A percentile compares a stretch with the other conserved stretches of the same genome.
Evolutionary conservation across 2,797 vertebrate species (phyloP).

Genomic region (Sebastolobus altivelis): DNA sequence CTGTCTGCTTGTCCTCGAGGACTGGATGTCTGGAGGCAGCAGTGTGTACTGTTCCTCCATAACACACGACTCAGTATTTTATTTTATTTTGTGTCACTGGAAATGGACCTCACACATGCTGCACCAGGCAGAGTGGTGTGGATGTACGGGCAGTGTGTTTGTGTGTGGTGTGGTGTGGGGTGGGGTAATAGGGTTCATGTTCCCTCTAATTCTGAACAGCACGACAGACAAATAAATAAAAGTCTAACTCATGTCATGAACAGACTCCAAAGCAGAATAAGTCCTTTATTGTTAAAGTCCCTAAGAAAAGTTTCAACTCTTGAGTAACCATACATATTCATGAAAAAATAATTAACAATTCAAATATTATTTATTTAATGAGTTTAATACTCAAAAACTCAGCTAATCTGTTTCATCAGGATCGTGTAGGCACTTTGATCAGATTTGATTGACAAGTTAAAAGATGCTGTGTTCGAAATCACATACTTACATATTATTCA

Average conservation of each 20-base stretch:
- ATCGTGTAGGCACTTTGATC: background rate
- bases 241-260: background rate
- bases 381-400: background rate
- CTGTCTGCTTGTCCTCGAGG: conserved; percentile 54
- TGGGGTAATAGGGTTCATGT: background rate
- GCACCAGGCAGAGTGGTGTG: conserved; percentile 14
- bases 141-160: background rate
- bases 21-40: conserved; percentile 46
- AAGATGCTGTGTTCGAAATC: background rate
- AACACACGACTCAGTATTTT: conserved; percentile 48
- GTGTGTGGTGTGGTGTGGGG: background rate
- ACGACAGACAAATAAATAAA: background rate
- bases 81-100: conserved; percentile 48
- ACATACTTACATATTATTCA: background rate
- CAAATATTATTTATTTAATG: background rate
- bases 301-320: background rate
- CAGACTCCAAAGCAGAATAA: background rate
- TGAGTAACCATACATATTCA: background rate
- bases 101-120: conserved; percentile 24
- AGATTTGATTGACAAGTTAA: background rate
- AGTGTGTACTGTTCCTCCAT: conserved; percentile 31
- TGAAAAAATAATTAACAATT: background rate
- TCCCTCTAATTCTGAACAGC: background rate
- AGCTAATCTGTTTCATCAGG: background rate
- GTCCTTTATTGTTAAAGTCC: background rate